A percentile compares a stretch with the other conserved stretches of the same genome.
Conservation (phyloP, 2,797 vertebrate species). For the Propithecus deckenii region DNA sequence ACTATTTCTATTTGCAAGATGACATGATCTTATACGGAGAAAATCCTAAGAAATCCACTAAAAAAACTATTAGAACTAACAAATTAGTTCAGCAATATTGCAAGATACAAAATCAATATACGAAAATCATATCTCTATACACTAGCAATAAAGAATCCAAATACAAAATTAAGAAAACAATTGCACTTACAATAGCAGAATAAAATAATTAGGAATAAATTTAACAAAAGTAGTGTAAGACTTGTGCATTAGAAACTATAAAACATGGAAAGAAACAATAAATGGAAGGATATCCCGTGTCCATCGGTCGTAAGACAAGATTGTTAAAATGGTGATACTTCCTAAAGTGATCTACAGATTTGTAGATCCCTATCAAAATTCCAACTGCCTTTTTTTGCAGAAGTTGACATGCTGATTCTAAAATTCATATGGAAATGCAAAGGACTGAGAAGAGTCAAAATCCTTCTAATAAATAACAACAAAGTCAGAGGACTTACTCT, state of each 20-base stretch:
- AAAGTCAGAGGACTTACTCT: background rate
- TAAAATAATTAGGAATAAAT: background rate
- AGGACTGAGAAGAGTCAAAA: background rate
- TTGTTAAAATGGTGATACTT: background rate
- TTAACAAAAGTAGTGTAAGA: background rate
- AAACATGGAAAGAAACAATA: constrained; percentile 1
- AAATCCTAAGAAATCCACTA: background rate
- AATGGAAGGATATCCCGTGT: background rate
- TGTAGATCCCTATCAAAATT: background rate
- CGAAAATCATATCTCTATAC: background rate
- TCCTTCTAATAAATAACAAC: background rate
- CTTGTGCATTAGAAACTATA: background rate
- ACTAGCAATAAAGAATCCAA: background rate
- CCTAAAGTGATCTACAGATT: background rate
- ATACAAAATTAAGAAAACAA: background rate
- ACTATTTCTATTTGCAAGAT: background rate
- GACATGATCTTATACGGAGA: background rate
- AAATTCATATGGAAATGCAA: background rate
- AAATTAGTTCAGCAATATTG: background rate
- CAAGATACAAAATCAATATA: background rate
- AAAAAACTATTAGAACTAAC: background rate
- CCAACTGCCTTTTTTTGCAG: background rate
- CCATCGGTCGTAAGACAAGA: background rate
- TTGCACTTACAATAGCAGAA: background rate
- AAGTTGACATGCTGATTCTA: background rate